These are phyloP conservation scores for Aphelocoma californica DNA, from an alignment of 2,797 vertebrate species.

Conservation along the genomic window DNA sequence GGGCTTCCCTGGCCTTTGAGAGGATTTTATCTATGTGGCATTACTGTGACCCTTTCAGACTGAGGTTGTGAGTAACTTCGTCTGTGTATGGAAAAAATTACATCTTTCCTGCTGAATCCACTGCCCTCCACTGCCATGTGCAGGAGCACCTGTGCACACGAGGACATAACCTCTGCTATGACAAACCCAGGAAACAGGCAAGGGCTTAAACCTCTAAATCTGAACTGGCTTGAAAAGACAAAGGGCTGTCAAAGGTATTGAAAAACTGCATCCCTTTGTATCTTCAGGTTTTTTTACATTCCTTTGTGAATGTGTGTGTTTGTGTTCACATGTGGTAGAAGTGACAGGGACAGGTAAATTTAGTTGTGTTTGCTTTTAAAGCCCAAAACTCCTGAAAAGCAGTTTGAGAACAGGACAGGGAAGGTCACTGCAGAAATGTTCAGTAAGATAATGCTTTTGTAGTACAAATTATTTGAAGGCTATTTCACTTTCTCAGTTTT, in stretches of 20 bases:
- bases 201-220: background rate
- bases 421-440: background rate
- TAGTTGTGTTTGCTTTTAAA: background rate
- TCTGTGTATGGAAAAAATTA: background rate
- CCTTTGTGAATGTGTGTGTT: background rate
- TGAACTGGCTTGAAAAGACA: background rate
- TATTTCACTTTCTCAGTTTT: background rate
- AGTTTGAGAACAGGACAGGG: background rate
- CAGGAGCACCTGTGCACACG: background rate
- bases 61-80: background rate
- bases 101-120: background rate
- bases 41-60: background rate
- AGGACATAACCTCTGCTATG: background rate
- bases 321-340: background rate
- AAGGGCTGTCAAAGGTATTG: background rate
- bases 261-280: background rate
- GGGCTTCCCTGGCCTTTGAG: background rate
- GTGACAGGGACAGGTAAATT: background rate
- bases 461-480: background rate
- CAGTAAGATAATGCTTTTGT: background rate
- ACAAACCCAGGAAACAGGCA: background rate
- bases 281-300: background rate
- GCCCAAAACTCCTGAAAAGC: background rate
- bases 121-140: rapidly evolving
- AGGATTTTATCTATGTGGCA: background rate